Evolutionary conservation across 1,140 invertebrate species (phyloP), one percentile per base, ranked within the genome.

Genomic region (Heterodera schachtii): DNA sequence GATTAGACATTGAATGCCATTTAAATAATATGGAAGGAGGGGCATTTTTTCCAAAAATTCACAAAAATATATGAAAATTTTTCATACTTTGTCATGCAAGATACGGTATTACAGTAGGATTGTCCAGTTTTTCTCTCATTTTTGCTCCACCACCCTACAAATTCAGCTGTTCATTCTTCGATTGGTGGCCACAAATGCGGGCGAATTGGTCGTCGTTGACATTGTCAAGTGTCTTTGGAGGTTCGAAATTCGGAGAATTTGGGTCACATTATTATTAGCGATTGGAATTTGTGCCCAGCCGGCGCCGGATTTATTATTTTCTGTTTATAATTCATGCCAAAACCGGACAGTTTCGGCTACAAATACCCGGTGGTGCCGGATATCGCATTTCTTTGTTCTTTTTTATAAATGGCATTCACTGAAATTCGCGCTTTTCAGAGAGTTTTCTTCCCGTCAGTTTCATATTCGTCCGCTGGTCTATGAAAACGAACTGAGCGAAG

Each of bases 111-210:
- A 31, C 31, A 31, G 31, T 31, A 31, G 31, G 31, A 52, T 52
- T 52, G 49, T 52, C 49, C 49, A 52, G 66, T 69, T 67, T 44
- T 21, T 74, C n/a, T 46, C 3, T 9, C 31, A 43, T 75, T 52
- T 21, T 75, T 64, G 31, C 31, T 31, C 31, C 31, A 31, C 0
- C 31, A 31, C 31, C 31, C 31, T 31, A 31, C 60, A 41, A n/a
- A 78, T 87, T 52, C 43, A 87, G 85, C 66, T 89, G 41, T 91
- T 92, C 83, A 90, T 91, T 9, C 86, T 92, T 19, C 85, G 91
- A 47, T 87, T 92, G 21, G 91, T 92, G 64, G 91, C 91, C 41
- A 91, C 91, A 83, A 92, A 92, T 85, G 91, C 92, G 67, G 91
- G 91, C 79, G 91, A 92, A 81, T 88, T 92, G 19, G 86, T 92